Evolutionary conservation across 2,888 invertebrate species (phyloP), one percentile per base, ranked within the genome.

Genomic region (Tethea ocularis): DNA sequence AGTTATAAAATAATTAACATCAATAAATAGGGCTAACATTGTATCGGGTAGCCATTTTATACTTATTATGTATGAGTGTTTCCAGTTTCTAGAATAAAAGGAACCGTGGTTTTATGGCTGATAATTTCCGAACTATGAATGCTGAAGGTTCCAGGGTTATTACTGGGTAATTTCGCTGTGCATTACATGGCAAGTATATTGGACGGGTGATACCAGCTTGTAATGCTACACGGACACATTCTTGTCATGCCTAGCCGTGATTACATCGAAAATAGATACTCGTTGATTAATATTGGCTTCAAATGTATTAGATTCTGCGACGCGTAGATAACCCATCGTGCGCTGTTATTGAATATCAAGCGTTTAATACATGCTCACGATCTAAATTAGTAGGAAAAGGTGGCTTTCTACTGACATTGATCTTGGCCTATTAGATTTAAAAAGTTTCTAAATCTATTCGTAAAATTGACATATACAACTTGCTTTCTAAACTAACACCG

Each of bases 321-420:
- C n/a, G n/a, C n/a, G n/a, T 17, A 11, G 54, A 54, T 57, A 59
- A 68, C 93, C 88, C 81, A 96, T 96, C 97, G 90, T 96, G 15
- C n/a, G 46, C 46, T 20, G 46, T 65, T 63, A 64, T 60, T 46
- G 46, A 46, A 46, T 46, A 46, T 46, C 46, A 46, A 46, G 46
- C 46, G 46, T 17, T 57, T 57, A 41, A 51, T 51, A 26, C 52
- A 23, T 26, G 26, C 24, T 24, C 15, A 52, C 24, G 24, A 17
- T 26, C 52, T 15, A 23, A 23, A 52, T 23, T 52, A 23, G 46
- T 2, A 10, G 20, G n/a, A 46, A 46, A 46, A 20, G 8, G 46
- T 10, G 1, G 2, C 46, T 20, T 46, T 20, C 46, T 20, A 10
- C 38, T 20, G 46, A 46, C 7, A 46, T 20, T 46, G 8, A n/a